Percentiles rank a stretch among this genome's conserved stretches.
Evolutionary conservation across 2,113 vertebrate species (phyloP).

Genomic region (Triplophysa tibetana): DNA sequence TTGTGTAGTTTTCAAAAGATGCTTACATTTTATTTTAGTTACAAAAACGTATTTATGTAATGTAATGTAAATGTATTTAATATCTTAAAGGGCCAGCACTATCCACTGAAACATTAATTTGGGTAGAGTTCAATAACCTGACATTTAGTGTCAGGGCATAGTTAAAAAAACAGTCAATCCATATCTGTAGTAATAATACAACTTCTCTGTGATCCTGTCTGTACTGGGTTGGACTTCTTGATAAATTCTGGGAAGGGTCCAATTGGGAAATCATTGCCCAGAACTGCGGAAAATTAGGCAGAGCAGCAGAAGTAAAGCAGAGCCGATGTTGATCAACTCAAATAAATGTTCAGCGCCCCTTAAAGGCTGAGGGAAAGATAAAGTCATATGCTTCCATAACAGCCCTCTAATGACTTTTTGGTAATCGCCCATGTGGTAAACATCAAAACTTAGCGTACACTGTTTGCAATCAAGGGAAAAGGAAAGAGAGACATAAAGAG

Average conservation of each 20-base stretch:
- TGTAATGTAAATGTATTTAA: too few species aligned
- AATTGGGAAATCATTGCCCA: neutral
- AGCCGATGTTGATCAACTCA: slow-evolving; percentile 24
- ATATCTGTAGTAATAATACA: neutral
- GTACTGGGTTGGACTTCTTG: neutral
- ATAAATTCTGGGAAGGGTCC: neutral
- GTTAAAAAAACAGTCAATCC: slow-evolving; percentile 21
- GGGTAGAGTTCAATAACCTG: slow-evolving; percentile 17
- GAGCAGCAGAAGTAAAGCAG: slow-evolving; percentile 1
- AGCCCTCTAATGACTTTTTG: slow-evolving; percentile 29
- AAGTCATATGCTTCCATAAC: slow-evolving; percentile 33
- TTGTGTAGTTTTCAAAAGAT: too few species aligned
- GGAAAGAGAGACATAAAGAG: neutral
- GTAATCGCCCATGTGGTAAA: slow-evolving; percentile 50
- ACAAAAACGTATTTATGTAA: neutral
- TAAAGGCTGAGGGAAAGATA: slow-evolving; percentile 17
- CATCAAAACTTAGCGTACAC: slow-evolving; percentile 62
- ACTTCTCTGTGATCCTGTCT: slow-evolving; percentile 1
- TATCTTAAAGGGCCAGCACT: neutral
- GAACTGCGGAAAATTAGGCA: slow-evolving; percentile 12
- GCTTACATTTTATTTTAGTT: neutral
- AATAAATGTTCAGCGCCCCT: slow-evolving; percentile 16
- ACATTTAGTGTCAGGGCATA: neutral
- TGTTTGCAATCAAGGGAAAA: slow-evolving; percentile 58
- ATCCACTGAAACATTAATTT: slow-evolving; percentile 56